Evolutionary conservation across 2,113 vertebrate species (phyloP).

Genomic region (Scytalopus superciliaris): DNA sequence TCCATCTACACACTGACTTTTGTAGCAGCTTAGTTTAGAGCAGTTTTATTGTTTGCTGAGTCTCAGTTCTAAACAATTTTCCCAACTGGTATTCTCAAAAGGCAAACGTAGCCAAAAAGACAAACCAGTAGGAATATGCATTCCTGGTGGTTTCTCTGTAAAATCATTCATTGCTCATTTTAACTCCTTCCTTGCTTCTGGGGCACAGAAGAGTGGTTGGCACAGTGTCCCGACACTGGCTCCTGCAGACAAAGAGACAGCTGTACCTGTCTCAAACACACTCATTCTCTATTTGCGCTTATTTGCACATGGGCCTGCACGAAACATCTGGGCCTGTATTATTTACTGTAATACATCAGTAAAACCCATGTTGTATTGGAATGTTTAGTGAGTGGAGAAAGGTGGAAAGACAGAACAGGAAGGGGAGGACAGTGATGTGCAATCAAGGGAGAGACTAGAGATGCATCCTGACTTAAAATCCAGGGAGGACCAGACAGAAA

Average conservation of each 20-base stretch:
- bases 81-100: conserved; percentile 50
- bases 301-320: not conserved
- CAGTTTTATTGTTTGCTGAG: conserved; percentile 35
- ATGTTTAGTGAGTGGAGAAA: not conserved
- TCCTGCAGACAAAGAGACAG: not conserved
- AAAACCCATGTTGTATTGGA: not conserved
- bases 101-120: conserved; percentile 31
- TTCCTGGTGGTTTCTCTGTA: conserved; percentile 58
- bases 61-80: conserved; percentile 41
- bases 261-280: not conserved
- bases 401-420: not conserved
- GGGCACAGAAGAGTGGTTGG: not conserved
- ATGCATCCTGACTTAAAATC: not conserved
- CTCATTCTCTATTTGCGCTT: not conserved
- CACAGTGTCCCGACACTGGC: not conserved
- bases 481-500: not conserved
- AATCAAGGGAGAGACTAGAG: not conserved
- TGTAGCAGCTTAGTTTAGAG: not conserved
- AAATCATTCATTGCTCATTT: conserved; percentile 51
- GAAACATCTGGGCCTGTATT: not conserved
- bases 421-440: not conserved
- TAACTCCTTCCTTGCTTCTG: conserved; percentile 38
- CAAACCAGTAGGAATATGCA: conserved; percentile 47
- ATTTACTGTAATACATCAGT: not conserved
- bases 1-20: not conserved